Evolutionary conservation across 2,113 vertebrate species (phyloP).

Genomic region (Sus scrofa): DNA sequence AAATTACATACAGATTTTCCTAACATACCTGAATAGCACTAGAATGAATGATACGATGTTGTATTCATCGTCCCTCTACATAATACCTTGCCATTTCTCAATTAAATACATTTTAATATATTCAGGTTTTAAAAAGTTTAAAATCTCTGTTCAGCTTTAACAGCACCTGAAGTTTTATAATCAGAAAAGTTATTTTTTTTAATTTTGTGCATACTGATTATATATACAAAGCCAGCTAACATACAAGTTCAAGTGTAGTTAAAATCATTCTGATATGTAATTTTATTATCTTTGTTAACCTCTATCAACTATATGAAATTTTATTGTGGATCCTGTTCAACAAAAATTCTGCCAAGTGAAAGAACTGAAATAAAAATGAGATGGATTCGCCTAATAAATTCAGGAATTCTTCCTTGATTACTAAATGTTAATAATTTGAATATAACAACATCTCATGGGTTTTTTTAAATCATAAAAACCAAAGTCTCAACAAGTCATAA

Average conservation of each 20-base stretch:
- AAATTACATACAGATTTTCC: neutral
- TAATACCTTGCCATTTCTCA: too few species aligned
- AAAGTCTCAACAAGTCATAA: neutral
- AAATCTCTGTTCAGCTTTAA: neutral
- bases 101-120: too few species aligned
- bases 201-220: neutral
- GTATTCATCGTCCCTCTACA: neutral
- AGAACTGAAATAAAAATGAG: constrained; percentile 6
- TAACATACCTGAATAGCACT: neutral
- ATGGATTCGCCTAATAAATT: neutral
- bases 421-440: neutral
- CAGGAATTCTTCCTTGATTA: neutral
- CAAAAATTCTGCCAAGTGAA: neutral
- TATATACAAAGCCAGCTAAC: neutral
- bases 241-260: neutral
- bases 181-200: neutral
- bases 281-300: neutral
- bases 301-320: neutral
- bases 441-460: neutral
- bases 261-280: neutral
- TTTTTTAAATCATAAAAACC: neutral
- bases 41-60: neutral
- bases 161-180: neutral
- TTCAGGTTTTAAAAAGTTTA: neutral
- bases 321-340: neutral